Conservation (phyloP, 2,113 vertebrate genomes). For the Andinoacara biseriatus region DNA sequence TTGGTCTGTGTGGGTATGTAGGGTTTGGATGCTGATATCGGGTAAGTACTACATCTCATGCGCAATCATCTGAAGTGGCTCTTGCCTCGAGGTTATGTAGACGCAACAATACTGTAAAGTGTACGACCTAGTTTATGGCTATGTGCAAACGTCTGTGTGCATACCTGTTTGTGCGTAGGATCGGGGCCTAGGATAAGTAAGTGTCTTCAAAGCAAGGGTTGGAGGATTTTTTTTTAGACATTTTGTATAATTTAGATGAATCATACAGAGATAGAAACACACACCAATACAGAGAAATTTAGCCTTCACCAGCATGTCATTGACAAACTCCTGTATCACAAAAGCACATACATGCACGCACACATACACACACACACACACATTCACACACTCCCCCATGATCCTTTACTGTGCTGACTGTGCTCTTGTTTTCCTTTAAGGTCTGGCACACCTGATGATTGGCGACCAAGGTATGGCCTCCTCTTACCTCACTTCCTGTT, state of each 20-base stretch:
- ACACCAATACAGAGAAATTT: slow-evolving; percentile 17
- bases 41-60: slow-evolving; percentile 72
- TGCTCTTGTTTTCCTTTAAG: slow-evolving; percentile 99
- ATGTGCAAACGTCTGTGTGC: slow-evolving; percentile 53
- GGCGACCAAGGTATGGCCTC: slow-evolving; percentile 99
- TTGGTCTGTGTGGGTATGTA: slow-evolving; percentile 58
- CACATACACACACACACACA: slow-evolving; percentile 47
- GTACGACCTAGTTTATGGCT: slow-evolving; percentile 19
- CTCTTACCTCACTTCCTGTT: slow-evolving; percentile 92
- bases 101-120: slow-evolving; percentile 9
- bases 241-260: slow-evolving; percentile 41
- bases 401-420: slow-evolving; percentile 99
- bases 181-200: slow-evolving; percentile 61
- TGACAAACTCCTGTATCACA: slow-evolving; percentile 86
- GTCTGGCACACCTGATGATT: slow-evolving; percentile 99
- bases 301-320: slow-evolving; percentile 80
- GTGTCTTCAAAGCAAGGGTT: slow-evolving; percentile 33
- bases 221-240: background rate
- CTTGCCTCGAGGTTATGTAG: slow-evolving; percentile 43
- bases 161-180: slow-evolving; percentile 59
- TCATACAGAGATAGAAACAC: slow-evolving; percentile 8
- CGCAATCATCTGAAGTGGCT: slow-evolving; percentile 50
- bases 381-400: slow-evolving; percentile 73
- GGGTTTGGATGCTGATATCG: slow-evolving; percentile 59
- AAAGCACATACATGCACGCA: slow-evolving; percentile 80